Evolutionary conservation across 2,888 invertebrate genomes (phyloP).

Genomic region (Ptychoptera contaminata): DNA sequence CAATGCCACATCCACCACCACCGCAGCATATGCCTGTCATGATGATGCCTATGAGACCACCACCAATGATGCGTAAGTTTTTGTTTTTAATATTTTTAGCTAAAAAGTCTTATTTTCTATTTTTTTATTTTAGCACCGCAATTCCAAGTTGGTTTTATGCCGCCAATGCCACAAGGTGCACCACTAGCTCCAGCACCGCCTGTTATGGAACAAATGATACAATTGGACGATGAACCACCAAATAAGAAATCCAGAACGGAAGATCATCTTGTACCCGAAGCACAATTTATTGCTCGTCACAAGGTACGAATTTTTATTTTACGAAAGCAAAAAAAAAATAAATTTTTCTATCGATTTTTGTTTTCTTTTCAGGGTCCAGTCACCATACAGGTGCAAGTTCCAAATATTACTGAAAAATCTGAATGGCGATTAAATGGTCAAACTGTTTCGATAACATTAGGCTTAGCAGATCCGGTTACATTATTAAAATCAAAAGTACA

Average conservation of each 20-base stretch:
- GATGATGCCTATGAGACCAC: slow-evolving; percentile 30
- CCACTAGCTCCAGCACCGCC: slow-evolving; percentile 27
- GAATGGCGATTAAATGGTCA: slow-evolving; percentile 96
- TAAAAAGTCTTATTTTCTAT: background rate
- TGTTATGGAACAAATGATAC: slow-evolving; percentile 14
- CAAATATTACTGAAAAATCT: slow-evolving; percentile 69
- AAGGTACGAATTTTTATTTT: slow-evolving; percentile 32
- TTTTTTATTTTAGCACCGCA: slow-evolving; percentile 26
- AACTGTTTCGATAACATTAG: slow-evolving; percentile 57
- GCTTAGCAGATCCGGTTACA: slow-evolving; percentile 62
- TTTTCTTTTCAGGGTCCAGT: slow-evolving; percentile 46
- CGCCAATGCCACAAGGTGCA: slow-evolving; percentile 22
- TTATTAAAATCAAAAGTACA: slow-evolving; percentile 76
- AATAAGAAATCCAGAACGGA: slow-evolving; percentile 82
- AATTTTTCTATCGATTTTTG: slow-evolving; percentile 16
- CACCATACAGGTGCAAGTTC: slow-evolving; percentile 66
- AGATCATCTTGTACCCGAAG: slow-evolving; percentile 83
- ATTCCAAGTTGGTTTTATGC: slow-evolving; percentile 31
- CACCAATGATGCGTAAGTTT: slow-evolving; percentile 30
- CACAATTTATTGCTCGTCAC: slow-evolving; percentile 55
- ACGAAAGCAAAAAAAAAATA: slow-evolving; percentile 22
- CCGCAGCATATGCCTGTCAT: slow-evolving; percentile 19
- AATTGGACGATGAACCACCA: slow-evolving; percentile 64
- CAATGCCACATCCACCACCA: slow-evolving; percentile 18
- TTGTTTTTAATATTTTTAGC: background rate